Conservation (phyloP, 2,797 vertebrate species). For the Microctenopoma steveboyesi region DNA sequence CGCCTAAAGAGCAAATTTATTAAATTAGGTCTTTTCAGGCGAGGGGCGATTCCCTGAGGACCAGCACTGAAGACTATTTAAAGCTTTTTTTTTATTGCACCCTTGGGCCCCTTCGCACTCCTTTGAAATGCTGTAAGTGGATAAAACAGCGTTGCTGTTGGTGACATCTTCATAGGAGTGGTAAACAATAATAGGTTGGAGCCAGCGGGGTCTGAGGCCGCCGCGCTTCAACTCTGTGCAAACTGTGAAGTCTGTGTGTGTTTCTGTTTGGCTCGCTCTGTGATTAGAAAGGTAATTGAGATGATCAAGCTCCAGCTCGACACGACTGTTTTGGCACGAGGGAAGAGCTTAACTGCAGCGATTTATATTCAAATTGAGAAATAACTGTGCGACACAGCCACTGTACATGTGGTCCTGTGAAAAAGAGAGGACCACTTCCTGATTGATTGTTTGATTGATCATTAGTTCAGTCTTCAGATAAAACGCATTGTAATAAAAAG, state of each 20-base stretch:
- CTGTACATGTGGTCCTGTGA: constrained; percentile 8
- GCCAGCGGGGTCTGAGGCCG: constrained; percentile 47
- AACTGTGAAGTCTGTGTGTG: constrained; percentile 34
- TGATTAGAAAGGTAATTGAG: constrained; percentile 52
- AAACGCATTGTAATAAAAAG: not conserved
- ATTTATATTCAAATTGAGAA: constrained; percentile 37
- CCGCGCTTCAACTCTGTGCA: constrained; percentile 44
- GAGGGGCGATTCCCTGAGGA: constrained; percentile 74
- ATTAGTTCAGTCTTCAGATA: not conserved
- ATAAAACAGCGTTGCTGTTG: constrained; percentile 77
- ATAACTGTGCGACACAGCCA: constrained; percentile 19
- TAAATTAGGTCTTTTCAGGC: constrained; percentile 86
- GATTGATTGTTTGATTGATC: constrained; percentile 1
- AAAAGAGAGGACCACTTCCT: not conserved
- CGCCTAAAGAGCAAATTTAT: constrained; percentile 87
- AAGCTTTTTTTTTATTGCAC: constrained; percentile 79
- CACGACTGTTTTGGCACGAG: constrained; percentile 21
- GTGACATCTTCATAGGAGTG: constrained; percentile 77
- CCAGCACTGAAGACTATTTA: constrained; percentile 81
- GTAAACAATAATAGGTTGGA: constrained; percentile 77
- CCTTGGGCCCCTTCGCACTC: constrained; percentile 75
- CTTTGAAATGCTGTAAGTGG: constrained; percentile 83
- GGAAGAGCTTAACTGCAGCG: constrained; percentile 16
- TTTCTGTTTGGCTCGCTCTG: constrained; percentile 22
- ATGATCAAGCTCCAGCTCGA: constrained; percentile 36